Conservation (phyloP, 2,113 vertebrate genomes). For the Trachemys scripta region DNA sequence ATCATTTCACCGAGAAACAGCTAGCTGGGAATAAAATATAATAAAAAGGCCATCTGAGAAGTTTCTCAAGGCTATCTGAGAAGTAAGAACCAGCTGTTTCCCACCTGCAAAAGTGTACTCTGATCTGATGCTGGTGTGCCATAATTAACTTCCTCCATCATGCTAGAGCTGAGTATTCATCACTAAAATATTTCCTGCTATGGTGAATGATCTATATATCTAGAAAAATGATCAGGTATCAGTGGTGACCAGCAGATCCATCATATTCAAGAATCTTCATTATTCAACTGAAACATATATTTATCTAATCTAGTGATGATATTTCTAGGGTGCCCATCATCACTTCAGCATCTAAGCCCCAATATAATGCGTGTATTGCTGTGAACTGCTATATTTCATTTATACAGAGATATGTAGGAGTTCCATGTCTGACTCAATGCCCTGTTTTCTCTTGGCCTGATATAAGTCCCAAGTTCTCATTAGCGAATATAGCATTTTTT, state of each 20-base stretch:
- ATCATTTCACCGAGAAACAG: neutral
- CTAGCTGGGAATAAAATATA: neutral
- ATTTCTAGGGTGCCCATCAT: neutral
- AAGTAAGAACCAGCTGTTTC: neutral
- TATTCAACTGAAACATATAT: neutral
- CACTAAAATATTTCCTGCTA: neutral
- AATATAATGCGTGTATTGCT: neutral
- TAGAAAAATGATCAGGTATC: neutral
- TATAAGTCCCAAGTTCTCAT: neutral
- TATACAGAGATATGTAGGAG: neutral
- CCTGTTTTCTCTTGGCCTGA: neutral
- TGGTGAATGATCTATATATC: neutral
- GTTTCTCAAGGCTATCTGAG: neutral
- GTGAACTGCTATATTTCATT: neutral
- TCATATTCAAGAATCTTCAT: neutral
- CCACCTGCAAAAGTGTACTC: neutral
- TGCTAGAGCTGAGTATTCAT: neutral
- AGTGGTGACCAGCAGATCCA: neutral
- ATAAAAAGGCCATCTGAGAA: neutral
- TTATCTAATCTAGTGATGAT: neutral
- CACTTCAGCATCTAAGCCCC: neutral
- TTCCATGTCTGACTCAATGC: neutral
- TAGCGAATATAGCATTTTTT: neutral
- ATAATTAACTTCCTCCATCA: neutral
- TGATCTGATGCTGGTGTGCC: neutral